These are phyloP conservation scores for Leptinotarsa juncta DNA, from an alignment of 2,888 invertebrate genomes.

Conservation along the genomic window DNA sequence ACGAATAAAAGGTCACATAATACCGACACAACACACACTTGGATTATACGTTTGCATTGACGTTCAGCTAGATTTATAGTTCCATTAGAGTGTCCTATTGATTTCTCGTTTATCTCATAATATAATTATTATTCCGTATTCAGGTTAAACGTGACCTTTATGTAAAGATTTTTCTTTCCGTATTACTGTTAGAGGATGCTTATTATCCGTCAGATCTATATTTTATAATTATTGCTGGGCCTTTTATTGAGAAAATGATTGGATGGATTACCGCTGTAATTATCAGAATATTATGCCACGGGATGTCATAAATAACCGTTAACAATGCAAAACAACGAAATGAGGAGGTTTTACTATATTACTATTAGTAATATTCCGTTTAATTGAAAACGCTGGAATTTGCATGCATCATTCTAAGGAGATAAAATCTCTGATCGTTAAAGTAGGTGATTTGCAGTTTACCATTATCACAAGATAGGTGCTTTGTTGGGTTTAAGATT, in stretches of 20 bases:
- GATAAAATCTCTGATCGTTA: conserved; percentile 32
- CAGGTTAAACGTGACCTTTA: conserved; percentile 30
- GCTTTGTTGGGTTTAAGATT: background rate
- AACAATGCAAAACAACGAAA: conserved; percentile 35
- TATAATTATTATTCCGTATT: conserved; percentile 30
- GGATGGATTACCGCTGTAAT: conserved; percentile 24
- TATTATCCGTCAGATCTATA: conserved; percentile 32
- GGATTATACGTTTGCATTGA: conserved; percentile 18
- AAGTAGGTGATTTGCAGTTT: conserved; percentile 27
- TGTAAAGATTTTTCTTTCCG: conserved; percentile 10
- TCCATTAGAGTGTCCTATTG: conserved; percentile 29
- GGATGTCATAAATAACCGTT: conserved; percentile 40
- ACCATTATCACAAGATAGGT: conserved; percentile 29
- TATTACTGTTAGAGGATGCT: conserved; percentile 29
- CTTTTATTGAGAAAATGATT: conserved; percentile 25
- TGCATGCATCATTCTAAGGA: conserved; percentile 33
- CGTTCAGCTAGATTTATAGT: conserved; percentile 27
- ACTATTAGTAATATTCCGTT: conserved; percentile 34
- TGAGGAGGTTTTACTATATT: conserved; percentile 35
- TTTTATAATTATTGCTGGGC: conserved; percentile 31
- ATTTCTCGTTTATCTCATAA: conserved; percentile 27
- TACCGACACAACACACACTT: conserved; percentile 12
- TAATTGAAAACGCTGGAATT: conserved; percentile 35
- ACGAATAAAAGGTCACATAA: conserved; percentile 18
- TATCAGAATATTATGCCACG: conserved; percentile 32